Evolutionary conservation across 2,113 vertebrate genomes (phyloP).

Genomic region (Ranitomeya imitator): DNA sequence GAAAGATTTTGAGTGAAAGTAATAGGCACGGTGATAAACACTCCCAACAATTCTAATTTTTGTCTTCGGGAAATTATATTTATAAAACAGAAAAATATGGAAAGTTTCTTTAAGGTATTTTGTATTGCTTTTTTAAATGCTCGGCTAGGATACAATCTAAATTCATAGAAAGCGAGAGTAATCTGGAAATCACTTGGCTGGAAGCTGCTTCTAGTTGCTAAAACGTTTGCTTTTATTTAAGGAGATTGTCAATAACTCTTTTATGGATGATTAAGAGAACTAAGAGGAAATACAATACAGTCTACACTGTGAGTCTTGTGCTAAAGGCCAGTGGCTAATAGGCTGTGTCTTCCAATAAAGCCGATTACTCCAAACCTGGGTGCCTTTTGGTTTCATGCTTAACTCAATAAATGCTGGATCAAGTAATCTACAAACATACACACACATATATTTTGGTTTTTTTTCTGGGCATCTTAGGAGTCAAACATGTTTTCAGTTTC

Average conservation of each 20-base stretch:
- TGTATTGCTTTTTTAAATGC: neutral
- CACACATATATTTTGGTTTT: neutral
- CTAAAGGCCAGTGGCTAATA: conserved; percentile 36
- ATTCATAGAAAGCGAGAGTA: conserved; percentile 22
- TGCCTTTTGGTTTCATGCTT: conserved; percentile 35
- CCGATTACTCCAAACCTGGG: conserved; percentile 26
- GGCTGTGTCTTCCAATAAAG: conserved; percentile 46
- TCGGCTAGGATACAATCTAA: conserved; percentile 7
- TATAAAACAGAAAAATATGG: neutral
- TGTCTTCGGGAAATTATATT: neutral
- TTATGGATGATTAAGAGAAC: conserved; percentile 57
- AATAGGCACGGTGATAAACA: too few relatives aligned
- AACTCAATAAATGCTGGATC: conserved; percentile 18
- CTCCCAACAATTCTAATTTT: neutral
- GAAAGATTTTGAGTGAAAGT: too few relatives aligned
- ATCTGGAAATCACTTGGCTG: conserved; percentile 38
- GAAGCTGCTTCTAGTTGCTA: conserved; percentile 33
- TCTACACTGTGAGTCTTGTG: neutral
- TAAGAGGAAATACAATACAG: conserved; percentile 54
- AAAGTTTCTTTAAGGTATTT: neutral
- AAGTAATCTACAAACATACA: neutral
- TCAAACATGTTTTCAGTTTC: neutral
- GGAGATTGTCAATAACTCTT: conserved; percentile 56
- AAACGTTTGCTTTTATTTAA: conserved; percentile 57
- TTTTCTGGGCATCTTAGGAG: neutral